Percentiles rank a stretch among this genome's conserved stretches.
These are phyloP conservation scores for Trissolcus brochymenae DNA, from an alignment of 2,888 invertebrate genomes.

Conservation along the genomic window DNA sequence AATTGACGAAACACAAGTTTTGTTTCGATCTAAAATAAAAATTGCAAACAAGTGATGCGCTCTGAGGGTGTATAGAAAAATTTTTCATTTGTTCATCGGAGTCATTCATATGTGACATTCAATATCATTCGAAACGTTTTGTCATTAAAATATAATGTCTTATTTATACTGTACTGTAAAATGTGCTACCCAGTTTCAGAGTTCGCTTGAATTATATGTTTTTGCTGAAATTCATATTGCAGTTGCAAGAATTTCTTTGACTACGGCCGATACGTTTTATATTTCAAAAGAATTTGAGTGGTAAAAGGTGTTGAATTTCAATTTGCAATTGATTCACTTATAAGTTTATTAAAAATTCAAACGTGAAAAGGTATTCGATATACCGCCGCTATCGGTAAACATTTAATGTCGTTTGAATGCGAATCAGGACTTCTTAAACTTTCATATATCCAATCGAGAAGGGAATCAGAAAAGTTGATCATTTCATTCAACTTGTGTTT, in stretches of 20 bases:
- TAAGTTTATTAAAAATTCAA: slow-evolving; percentile 53
- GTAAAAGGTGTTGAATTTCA: slow-evolving; percentile 51
- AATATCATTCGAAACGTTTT: slow-evolving; percentile 30
- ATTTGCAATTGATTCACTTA: slow-evolving; percentile 53
- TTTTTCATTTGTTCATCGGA: slow-evolving; percentile 3
- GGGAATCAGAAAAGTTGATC: neutral
- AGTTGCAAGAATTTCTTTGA: slow-evolving; percentile 54
- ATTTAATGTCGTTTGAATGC: slow-evolving; percentile 31
- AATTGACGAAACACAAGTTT: too few relatives aligned
- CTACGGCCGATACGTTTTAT: slow-evolving; percentile 53
- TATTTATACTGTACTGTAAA: slow-evolving; percentile 44
- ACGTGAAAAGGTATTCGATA: slow-evolving; percentile 46
- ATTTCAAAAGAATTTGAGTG: slow-evolving; percentile 55
- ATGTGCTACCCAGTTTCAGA: slow-evolving; percentile 35
- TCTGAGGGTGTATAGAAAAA: too few relatives aligned
- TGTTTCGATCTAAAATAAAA: slow-evolving; percentile 11
- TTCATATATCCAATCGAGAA: slow-evolving; percentile 1
- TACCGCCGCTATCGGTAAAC: slow-evolving; percentile 24
- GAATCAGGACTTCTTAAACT: slow-evolving; percentile 35
- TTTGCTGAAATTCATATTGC: slow-evolving; percentile 52
- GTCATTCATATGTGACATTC: slow-evolving; percentile 33
- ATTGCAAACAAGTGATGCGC: too few relatives aligned
- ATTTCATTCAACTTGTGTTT: neutral
- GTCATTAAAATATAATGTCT: slow-evolving; percentile 21
- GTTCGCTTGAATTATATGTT: slow-evolving; percentile 33